These are phyloP conservation scores for Nyctibius grandis DNA, from an alignment of 2,797 vertebrate genomes.

Conservation along the genomic window DNA sequence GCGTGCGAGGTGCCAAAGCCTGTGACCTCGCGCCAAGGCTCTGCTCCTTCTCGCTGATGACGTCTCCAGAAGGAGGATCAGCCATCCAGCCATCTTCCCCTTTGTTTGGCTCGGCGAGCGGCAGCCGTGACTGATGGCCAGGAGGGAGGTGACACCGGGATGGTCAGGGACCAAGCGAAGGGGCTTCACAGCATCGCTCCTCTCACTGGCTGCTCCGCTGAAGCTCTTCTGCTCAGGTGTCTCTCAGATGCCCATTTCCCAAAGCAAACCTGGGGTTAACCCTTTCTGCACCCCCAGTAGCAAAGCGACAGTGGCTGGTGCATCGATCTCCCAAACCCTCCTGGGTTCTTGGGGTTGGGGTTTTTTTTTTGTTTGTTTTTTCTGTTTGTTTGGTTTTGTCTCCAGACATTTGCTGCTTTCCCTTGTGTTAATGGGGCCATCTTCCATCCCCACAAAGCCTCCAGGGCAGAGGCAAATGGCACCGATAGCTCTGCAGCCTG, in stretches of 20 bases:
- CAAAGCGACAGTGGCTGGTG: rapidly evolving
- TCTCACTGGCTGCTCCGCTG: rapidly evolving
- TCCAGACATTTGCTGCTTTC: background rate
- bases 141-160: rapidly evolving
- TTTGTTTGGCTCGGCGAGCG: background rate
- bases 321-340: background rate
- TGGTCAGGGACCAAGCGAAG: rapidly evolving
- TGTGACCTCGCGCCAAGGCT: background rate
- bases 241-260: background rate
- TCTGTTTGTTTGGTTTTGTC: background rate
- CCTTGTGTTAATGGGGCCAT: background rate
- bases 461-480: background rate
- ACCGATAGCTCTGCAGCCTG: background rate
- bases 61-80: background rate
- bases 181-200: rapidly evolving
- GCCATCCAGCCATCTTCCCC: background rate
- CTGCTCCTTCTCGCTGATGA: rapidly evolving
- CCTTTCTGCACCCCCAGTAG: background rate
- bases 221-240: background rate
- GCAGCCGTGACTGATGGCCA: rapidly evolving
- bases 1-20: background rate
- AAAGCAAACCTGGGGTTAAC: background rate
- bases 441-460: background rate
- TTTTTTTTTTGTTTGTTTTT: background rate
- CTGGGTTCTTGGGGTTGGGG: too few relatives aligned